These are phyloP conservation scores for Holothuria scabra DNA, from an alignment of 53 echinoderm and acorn worm species.

Conservation along the genomic window DNA sequence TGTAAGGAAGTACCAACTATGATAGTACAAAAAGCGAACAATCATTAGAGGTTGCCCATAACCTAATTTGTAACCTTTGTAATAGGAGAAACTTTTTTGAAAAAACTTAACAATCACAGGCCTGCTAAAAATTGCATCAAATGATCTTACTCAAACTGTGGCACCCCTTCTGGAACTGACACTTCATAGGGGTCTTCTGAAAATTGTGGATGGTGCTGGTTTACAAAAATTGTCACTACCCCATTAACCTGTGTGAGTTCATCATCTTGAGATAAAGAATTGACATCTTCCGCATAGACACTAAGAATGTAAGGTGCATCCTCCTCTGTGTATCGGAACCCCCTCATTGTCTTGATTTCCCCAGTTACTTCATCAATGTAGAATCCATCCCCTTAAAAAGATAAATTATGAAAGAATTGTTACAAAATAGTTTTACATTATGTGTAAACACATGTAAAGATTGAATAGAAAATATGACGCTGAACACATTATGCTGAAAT, in stretches of 20 bases:
- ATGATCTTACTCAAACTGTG: not conserved
- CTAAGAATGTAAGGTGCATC: slow-evolving; percentile 77
- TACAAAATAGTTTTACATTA: no score
- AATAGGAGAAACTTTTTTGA: no score
- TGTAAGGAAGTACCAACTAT: no score
- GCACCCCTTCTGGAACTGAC: slow-evolving; percentile 36
- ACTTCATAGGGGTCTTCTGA: slow-evolving; percentile 72
- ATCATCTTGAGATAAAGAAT: slow-evolving; percentile 36
- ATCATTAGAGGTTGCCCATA: no score
- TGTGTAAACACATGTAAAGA: no score
- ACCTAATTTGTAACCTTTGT: no score
- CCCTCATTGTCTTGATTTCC: slow-evolving; percentile 58
- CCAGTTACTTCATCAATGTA: slow-evolving; percentile 75
- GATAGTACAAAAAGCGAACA: no score
- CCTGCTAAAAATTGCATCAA: no score
- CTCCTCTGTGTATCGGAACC: slow-evolving; percentile 46
- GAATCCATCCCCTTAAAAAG: slow-evolving; percentile 57
- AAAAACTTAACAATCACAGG: no score
- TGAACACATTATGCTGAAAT: no score
- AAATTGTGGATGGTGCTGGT: slow-evolving; percentile 90
- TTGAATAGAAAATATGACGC: no score
- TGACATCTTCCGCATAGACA: slow-evolving; percentile 70
- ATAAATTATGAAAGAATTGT: no score
- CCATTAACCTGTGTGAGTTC: slow-evolving; percentile 45
- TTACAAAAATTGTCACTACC: slow-evolving; percentile 68